Base-by-base conservation (phyloP, 2,888 invertebrate species). In the Cerceris rybyensis region DNA sequence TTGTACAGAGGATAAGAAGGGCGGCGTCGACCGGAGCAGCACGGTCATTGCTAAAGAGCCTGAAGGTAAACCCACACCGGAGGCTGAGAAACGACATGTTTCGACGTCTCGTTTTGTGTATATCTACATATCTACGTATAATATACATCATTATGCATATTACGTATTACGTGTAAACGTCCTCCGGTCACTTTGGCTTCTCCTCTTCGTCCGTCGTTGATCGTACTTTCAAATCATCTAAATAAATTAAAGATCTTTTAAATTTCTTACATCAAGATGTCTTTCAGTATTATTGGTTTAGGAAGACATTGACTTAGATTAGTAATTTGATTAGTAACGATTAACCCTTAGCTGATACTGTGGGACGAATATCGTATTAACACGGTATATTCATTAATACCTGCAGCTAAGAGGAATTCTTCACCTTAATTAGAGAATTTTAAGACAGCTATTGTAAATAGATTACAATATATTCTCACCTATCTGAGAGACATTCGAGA, bases 11-110 rank as follows among this genome's bases (percentile, higher is more conserved):
- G 97, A 97, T 94, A 97, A 97, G 94, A 97, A 97, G 94, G 96
- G 96, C 94, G 96, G 96, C 92, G 97, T 97, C 94, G 97, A 98
- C 94, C 96, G 97, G 94, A 97, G 97, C 93, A 97, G 97, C 93
- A 98, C 98, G 93, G 98, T 98, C 93, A 97, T 98, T 94, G 97
- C 97, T 93, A 97, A 97, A 95, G 97, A 97, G 92, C 96, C 97
- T 89, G 97, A 97, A 95, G 97, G 96, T 94, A 96, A 96, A 86
- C 61, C 67, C 75, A 80, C 52, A 71, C 69, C 72, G 68, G 68
- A 67, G 79, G 61, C 69, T 28, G 70, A 81, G 78, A 80, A 85
- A 85, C 72, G 63, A 50, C 49, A 59, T 72, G 82, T 85, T 85
- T 85, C 78, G 60, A 77, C 67, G 85, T 80, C 76, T 78, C 66